Evolutionary conservation across 2,797 vertebrate genomes (phyloP), one percentile per base, ranked within the genome.

Genomic region (Acropternis orthonyx): DNA sequence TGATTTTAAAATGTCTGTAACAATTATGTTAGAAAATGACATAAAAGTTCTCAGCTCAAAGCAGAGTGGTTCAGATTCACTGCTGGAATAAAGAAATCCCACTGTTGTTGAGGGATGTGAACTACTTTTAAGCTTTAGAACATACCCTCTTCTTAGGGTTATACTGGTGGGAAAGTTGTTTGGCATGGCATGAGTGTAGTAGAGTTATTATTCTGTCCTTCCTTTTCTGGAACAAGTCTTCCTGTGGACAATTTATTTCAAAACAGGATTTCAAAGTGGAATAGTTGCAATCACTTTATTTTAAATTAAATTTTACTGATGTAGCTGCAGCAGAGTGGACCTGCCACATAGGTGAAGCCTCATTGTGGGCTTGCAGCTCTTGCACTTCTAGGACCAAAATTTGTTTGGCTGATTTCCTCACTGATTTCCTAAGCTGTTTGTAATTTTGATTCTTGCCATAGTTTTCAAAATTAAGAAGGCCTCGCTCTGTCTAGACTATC

Each of bases 11-110:
- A 36, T 88, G 11, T 3, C 62, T 3, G 0, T 71, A 72, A 61
- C 13, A 36, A 9, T 62, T 48, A 13, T 5, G 4, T 21, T 91
- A 27, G 65, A 83, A 94, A 88, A 76, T 21, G 2, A 14, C 24
- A 5, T 36, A 3, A 6, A 76, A 44, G 6, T 58, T 58, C 62
- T 76, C n/a, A 39, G 5, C 32, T 85, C 59, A 36, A 55, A 83
- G 24, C n/a, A 55, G 28, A 62, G 39, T 39, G 10, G 13, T 67
- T 92, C 73, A 37, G 21, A 75, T 44, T 88, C 66, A 78, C 27
- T 88, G 28, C 54, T 88, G 82, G 59, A 83, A 68, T 52, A 39
- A 85, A 84, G 34, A 88, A 73, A 56, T 62, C 54, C 21, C 36
- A 9, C 27, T 74, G 7, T 11, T 72, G 14, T 41, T 80, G 51